Percentiles rank a stretch among this genome's conserved stretches.
Evolutionary conservation across 2,797 vertebrate genomes (phyloP).

Genomic region (Hemibagrus guttatus): DNA sequence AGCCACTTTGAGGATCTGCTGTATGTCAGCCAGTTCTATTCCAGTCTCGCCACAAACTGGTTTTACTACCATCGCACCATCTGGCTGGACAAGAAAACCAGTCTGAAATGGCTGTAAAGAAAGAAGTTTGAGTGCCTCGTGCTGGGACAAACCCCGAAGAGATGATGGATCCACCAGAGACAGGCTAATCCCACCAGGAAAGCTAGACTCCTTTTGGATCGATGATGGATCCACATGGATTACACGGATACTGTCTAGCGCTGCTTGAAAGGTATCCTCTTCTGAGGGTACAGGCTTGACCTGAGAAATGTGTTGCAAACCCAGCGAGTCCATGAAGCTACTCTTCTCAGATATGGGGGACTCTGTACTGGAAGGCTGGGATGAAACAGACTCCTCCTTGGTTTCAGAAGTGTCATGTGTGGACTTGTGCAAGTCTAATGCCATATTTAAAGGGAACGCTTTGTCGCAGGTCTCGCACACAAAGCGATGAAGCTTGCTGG

Average conservation of each 20-base stretch:
- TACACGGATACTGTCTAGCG: slow-evolving; percentile 85
- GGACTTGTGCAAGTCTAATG: slow-evolving; percentile 85
- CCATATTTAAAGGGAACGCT: slow-evolving; percentile 89
- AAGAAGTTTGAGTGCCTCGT: slow-evolving; percentile 84
- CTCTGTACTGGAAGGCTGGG: slow-evolving; percentile 21
- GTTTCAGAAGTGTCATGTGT: slow-evolving; percentile 59
- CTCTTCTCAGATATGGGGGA: slow-evolving; percentile 40
- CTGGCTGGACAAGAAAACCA: slow-evolving; percentile 79
- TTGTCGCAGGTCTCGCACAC: slow-evolving; percentile 91
- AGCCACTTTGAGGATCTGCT: slow-evolving; percentile 95
- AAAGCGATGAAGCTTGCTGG: slow-evolving; percentile 92
- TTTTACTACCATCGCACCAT: slow-evolving; percentile 86
- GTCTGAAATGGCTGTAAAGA: slow-evolving; percentile 91
- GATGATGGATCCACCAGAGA: slow-evolving; percentile 82
- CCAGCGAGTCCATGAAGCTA: slow-evolving; percentile 83
- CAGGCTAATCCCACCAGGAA: slow-evolving; percentile 66
- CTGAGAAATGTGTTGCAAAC: slow-evolving; percentile 86
- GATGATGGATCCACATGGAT: slow-evolving; percentile 86
- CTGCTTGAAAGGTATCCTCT: slow-evolving; percentile 77
- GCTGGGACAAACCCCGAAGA: slow-evolving; percentile 75
- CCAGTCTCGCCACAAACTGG: slow-evolving; percentile 81
- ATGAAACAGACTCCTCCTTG: slow-evolving; percentile 26
- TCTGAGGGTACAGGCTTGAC: slow-evolving; percentile 75
- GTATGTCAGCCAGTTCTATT: slow-evolving; percentile 83
- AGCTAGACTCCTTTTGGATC: slow-evolving; percentile 68